These are phyloP conservation scores for Drosophila meridiana DNA, from an alignment of 2,888 invertebrate genomes.

Conservation along the genomic window DNA sequence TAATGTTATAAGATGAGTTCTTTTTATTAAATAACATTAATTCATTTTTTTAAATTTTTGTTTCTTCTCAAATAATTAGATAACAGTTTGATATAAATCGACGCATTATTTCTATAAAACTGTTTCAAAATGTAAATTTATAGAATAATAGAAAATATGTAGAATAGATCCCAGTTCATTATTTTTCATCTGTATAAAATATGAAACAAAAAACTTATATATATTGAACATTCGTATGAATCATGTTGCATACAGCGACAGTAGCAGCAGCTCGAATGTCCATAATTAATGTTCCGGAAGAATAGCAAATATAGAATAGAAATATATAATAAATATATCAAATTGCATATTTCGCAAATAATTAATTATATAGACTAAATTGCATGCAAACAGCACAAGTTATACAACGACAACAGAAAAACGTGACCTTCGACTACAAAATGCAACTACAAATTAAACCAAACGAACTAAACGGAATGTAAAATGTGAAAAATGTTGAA, in stretches of 20 bases:
- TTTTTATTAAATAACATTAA: no score
- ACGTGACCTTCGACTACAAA: constrained; percentile 22
- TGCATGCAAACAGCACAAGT: background rate
- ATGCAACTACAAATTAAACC: background rate
- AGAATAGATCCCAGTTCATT: background rate
- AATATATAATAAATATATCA: background rate
- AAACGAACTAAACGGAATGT: constrained; percentile 25
- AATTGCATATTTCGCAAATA: constrained; percentile 18
- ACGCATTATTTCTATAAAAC: no score
- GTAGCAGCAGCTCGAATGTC: constrained; percentile 5
- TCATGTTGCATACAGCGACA: background rate
- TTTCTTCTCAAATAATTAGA: no score
- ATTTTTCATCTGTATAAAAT: background rate
- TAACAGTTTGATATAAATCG: no score
- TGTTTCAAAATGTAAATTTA: background rate
- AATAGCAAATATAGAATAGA: constrained; percentile 9
- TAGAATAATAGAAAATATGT: background rate
- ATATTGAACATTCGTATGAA: background rate
- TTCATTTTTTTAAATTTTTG: background rate
- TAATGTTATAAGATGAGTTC: no score
- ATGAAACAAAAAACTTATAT: background rate
- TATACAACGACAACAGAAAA: background rate
- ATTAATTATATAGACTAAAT: background rate
- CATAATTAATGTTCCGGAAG: constrained; percentile 38
- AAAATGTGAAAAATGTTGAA: constrained; percentile 12